These are phyloP conservation scores for Thryonomys swinderianus DNA, from an alignment of 2,113 vertebrate genomes.

Conservation along the genomic window DNA sequence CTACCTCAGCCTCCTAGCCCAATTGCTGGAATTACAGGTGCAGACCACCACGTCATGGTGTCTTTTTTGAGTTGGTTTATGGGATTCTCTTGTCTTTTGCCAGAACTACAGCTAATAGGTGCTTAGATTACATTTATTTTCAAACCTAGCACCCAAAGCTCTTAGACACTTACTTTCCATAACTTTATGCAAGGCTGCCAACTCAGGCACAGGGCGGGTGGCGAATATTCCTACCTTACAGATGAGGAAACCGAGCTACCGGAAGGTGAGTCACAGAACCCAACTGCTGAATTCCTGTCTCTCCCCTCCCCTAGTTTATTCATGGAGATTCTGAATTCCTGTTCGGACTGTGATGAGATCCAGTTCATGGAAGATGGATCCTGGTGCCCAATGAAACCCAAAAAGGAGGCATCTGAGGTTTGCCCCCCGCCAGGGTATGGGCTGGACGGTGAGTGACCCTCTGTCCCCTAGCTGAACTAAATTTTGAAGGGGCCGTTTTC, in stretches of 20 bases:
- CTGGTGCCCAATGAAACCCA: constrained; percentile 89
- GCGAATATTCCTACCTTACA: neutral
- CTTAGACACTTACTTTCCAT: neutral
- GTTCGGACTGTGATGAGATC: constrained; percentile 88
- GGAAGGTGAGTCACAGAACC: neutral
- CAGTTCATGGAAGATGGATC: constrained; percentile 90
- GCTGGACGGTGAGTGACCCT: constrained; percentile 84
- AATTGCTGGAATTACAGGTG: neutral
- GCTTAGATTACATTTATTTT: neutral
- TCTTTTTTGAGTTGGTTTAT: neutral
- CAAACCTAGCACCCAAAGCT: constrained; percentile 30
- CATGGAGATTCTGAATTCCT: constrained; percentile 89
- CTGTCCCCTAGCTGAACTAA: constrained; percentile 25
- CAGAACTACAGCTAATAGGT: neutral
- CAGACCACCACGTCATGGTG: neutral
- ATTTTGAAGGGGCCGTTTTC: constrained; percentile 45
- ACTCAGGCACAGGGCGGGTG: neutral
- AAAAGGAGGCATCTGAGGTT: constrained; percentile 87
- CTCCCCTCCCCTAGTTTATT: constrained; percentile 82
- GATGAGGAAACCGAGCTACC: neutral
- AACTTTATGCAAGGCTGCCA: neutral
- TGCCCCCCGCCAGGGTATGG: constrained; percentile 83
- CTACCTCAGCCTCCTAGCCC: neutral
- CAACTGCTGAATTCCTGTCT: neutral
- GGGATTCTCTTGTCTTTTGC: neutral